Conservation (phyloP, 2,113 vertebrate genomes). For the Meles meles region DNA sequence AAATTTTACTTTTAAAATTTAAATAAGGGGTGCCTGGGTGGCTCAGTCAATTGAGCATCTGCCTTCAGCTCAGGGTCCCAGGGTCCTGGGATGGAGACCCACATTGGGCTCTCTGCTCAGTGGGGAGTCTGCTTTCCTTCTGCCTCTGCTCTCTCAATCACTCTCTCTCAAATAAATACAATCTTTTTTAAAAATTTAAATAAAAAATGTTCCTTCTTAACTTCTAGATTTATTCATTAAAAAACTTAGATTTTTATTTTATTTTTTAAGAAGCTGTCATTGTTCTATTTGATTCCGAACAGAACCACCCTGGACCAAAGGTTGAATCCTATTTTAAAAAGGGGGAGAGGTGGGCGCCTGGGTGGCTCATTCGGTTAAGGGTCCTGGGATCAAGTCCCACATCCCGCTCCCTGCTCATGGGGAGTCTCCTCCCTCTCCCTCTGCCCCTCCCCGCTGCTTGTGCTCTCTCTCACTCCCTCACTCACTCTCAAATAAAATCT, state of each 20-base stretch:
- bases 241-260: neutral
- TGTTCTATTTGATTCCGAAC: constrained; percentile 21
- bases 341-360: too few relatives aligned
- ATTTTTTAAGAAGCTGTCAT: neutral
- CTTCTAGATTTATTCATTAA: neutral
- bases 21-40: neutral
- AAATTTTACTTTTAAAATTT: constrained; percentile 30
- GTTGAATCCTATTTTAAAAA: neutral
- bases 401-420: neutral
- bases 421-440: neutral
- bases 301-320: neutral
- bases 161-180: neutral
- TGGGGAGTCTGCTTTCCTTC: neutral
- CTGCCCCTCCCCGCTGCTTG: neutral
- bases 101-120: neutral
- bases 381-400: neutral
- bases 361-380: too few relatives aligned
- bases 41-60: neutral
- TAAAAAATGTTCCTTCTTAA: neutral
- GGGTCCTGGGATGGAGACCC: too few relatives aligned
- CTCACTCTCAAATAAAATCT: neutral
- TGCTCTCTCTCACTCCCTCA: neutral
- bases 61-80: neutral
- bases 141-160: neutral
- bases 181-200: neutral